Evolutionary conservation across 2,113 vertebrate species (phyloP), one percentile per base, ranked within the genome.

Genomic region (Mixornis gularis): DNA sequence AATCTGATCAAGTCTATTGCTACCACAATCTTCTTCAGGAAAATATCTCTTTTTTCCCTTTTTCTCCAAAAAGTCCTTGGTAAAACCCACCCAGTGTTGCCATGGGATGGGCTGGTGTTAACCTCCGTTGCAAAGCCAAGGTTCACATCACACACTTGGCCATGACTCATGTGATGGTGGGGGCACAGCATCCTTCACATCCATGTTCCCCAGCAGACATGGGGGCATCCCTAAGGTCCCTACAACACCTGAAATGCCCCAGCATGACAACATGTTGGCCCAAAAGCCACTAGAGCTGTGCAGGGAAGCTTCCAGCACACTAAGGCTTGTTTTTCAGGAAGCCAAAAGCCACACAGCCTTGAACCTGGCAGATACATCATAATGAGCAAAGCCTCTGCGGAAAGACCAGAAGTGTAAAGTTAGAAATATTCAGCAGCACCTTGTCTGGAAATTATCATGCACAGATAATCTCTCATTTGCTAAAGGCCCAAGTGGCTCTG

Each of bases 401-500:
- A 93, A 89, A 80, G 72, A 70, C 38, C 62, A 58, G 72, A 93
- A 94, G 59, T 29, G 46, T 55, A 22, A 93, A 79, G 73, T 76
- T 95, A 65, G 74, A 70, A 90, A 89, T 87, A 95, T 80, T 72
- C 81, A 93, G 87, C 72, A 95, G 85, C 89, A 62, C 68, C 63
- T 83, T 81, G 59, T 85, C 77, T 93, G 93, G 79, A 70, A 94
- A 89, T 77, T 60, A 69, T 69, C 92, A 60, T 38, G 16, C 2
- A 20, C 41, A 51, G 87, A 83, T 92, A 83, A 89, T 58, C 43
- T 82, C 71, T 2, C 74, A 49, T 78, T 92, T 88, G 43, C 77
- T 84, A 62, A 68, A 40, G 17, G 93, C 90, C 90, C 78, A 65
- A 78, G 94, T 82, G 60, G 74, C 34, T 85, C 85, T 73, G 71